A percentile compares a stretch with the other conserved stretches of the same genome.
Evolutionary conservation across 2,113 vertebrate species (phyloP).

Genomic region (Ptilonorhynchus violaceus): DNA sequence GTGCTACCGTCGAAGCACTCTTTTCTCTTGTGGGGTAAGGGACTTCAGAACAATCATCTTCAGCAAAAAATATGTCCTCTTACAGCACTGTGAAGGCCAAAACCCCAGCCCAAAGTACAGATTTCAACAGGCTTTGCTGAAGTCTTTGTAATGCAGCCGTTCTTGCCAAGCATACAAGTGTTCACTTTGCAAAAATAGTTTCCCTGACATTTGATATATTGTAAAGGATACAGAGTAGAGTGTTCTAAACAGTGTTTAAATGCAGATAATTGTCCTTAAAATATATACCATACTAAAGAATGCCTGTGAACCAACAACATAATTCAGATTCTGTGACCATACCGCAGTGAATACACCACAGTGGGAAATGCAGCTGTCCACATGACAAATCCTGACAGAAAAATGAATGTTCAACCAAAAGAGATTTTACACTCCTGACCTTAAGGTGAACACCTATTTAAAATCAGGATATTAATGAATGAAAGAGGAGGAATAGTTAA

Average conservation of each 20-base stretch:
- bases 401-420: not conserved
- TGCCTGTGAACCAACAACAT: not conserved
- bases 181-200: not conserved
- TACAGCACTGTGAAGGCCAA: not conserved
- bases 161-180: not conserved
- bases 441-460: not conserved
- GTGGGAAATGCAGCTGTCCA: not conserved
- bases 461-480: not conserved
- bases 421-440: not conserved
- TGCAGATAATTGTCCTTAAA: not conserved
- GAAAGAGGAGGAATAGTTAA: not conserved
- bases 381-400: not conserved
- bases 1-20: not conserved
- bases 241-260: not conserved
- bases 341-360: not conserved
- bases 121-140: not conserved
- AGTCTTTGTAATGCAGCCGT: not conserved
- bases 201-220: not conserved
- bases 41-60: not conserved
- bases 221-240: not conserved
- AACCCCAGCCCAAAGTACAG: not conserved
- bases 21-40: not conserved
- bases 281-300: not conserved
- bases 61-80: not conserved
- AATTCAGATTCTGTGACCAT: not conserved